phyloP scores from a whole-genome alignment of 53 echinoderm and acorn worm species.

The Mesocentrotus franciscanus region DNA sequence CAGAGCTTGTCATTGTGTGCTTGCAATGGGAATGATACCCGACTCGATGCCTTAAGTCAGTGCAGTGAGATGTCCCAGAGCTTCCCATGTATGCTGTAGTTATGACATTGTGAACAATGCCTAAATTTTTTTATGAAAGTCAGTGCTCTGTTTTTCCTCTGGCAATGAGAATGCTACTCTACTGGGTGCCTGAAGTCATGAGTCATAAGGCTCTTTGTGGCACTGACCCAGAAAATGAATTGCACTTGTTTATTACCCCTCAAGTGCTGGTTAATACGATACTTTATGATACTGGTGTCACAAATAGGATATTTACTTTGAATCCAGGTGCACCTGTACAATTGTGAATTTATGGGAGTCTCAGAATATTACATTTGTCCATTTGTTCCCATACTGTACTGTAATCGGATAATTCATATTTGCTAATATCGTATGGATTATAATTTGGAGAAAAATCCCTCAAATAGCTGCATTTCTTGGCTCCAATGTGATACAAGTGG shows the following conservation, averaged over 20 bases:
- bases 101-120: background rate
- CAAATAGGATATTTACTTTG: background rate
- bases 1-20: background rate
- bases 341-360: background rate
- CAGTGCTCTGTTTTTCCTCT: background rate
- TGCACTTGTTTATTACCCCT: conserved; percentile 31
- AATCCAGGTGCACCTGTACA: background rate
- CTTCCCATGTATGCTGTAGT: background rate
- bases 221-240: conserved; percentile 49
- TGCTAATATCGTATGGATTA: no score
- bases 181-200: conserved; percentile 31
- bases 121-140: background rate
- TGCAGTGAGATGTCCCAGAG: background rate
- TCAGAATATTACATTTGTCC: no score
- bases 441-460: no score
- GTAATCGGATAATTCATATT: no score
- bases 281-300: conserved; percentile 29
- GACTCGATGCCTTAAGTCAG: background rate
- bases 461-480: no score
- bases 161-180: conserved; percentile 10
- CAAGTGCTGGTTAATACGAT: conserved; percentile 21
- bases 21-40: background rate
- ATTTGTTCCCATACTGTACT: no score
- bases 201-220: conserved; percentile 27
- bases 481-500: no score